These are phyloP conservation scores for Callopanchax toddi DNA, from an alignment of 2,113 vertebrate species.

Conservation along the genomic window DNA sequence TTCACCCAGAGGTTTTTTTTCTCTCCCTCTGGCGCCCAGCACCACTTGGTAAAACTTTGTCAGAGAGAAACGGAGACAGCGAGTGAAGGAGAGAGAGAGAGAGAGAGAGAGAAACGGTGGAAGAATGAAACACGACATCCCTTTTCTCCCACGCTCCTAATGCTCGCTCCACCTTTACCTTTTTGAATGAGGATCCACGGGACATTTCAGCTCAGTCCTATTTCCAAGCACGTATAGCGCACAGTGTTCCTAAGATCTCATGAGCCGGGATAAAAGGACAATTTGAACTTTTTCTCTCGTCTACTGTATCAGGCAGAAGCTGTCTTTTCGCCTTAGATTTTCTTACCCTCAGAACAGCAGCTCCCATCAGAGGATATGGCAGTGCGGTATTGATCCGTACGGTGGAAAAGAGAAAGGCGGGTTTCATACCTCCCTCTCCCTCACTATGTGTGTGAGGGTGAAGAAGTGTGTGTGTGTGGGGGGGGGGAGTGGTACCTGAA, in stretches of 20 bases:
- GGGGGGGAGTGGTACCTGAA: conserved; percentile 65
- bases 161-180: conserved; percentile 66
- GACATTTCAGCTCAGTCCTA: conserved; percentile 50
- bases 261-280: conserved; percentile 74
- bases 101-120: conserved; percentile 29
- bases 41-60: conserved; percentile 81
- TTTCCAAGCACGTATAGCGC: conserved; percentile 53
- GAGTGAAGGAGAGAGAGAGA: conserved; percentile 1
- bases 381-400: conserved; percentile 73
- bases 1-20: conserved; percentile 73
- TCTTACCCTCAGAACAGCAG: conserved; percentile 62
- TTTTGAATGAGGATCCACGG: conserved; percentile 67
- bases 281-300: conserved; percentile 79
- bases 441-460: conserved; percentile 8
- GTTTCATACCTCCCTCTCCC: conserved; percentile 58
- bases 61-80: conserved; percentile 62
- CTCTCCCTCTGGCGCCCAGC: conserved; percentile 47
- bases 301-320: conserved; percentile 54
- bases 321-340: conserved; percentile 73
- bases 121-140: conserved; percentile 64
- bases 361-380: conserved; percentile 77
- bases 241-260: conserved; percentile 62
- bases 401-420: conserved; percentile 66
- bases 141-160: conserved; percentile 58
- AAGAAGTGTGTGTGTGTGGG: neutral